These are phyloP conservation scores for Drosophila jambulina DNA, from an alignment of 1,140 invertebrate genomes.

Conservation along the genomic window DNA sequence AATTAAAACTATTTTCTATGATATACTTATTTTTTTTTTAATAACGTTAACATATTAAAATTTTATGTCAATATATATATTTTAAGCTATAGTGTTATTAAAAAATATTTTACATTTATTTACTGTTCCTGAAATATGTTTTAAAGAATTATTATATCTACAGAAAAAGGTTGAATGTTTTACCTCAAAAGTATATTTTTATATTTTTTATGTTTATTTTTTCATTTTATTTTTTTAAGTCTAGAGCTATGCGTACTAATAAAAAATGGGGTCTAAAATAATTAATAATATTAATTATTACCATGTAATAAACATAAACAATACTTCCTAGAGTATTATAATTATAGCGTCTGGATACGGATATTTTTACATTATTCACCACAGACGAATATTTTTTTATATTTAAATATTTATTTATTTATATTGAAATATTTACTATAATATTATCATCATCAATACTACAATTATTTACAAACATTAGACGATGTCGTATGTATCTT, in stretches of 20 bases:
- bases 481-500: neutral
- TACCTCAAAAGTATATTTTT: no score
- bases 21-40: neutral
- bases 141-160: neutral
- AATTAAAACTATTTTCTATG: neutral
- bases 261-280: neutral
- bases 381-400: neutral
- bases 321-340: no score
- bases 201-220: no score
- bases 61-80: no score
- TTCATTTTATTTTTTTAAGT: neutral
- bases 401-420: no score
- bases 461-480: neutral
- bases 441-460: no score
- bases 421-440: no score
- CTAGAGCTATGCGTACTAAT: neutral
- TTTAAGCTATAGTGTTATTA: no score
- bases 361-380: neutral
- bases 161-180: neutral
- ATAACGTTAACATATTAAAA: neutral
- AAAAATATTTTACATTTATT: no score
- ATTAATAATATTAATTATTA: neutral
- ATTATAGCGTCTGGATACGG: no score
- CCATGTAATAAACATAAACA: neutral
- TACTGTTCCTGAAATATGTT: neutral